A percentile compares a stretch with the other conserved stretches of the same genome.
Evolutionary conservation across 1,140 invertebrate genomes (phyloP).

Genomic region (Pachypsylla venusta): DNA sequence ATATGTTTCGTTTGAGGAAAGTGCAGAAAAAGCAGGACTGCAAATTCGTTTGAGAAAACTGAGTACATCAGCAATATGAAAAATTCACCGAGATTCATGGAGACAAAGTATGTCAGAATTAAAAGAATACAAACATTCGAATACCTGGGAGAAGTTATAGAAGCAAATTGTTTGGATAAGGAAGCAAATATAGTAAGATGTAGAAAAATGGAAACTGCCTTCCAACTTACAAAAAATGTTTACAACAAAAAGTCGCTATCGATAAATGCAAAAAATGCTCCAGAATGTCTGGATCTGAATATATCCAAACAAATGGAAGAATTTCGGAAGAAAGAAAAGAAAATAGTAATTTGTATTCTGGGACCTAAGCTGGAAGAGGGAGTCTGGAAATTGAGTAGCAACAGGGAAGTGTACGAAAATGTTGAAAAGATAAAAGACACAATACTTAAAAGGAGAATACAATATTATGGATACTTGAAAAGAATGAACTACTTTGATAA

Average conservation of each 20-base stretch:
- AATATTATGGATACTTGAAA: conserved; percentile 9
- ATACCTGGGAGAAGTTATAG: background rate
- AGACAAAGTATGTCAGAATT: conserved; percentile 3
- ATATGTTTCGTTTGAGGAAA: too few relatives aligned
- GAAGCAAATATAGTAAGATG: background rate
- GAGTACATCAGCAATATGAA: background rate
- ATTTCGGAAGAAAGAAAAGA: conserved; percentile 8
- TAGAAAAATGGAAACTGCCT: background rate
- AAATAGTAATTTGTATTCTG: conserved; percentile 13
- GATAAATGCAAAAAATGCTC: conserved; percentile 2
- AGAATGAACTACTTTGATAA: conserved; percentile 10
- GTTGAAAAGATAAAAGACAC: conserved; percentile 12
- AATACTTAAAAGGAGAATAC: conserved; percentile 14
- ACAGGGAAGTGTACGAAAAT: conserved; percentile 5
- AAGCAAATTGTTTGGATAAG: background rate
- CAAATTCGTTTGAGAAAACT: conserved; percentile 10
- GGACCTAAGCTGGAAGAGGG: conserved; percentile 9
- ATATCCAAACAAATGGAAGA: conserved; percentile 3
- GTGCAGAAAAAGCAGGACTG: background rate
- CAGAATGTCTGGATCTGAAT: conserved; percentile 12
- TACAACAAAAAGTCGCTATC: conserved; percentile 12
- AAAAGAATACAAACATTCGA: too few relatives aligned
- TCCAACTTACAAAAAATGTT: background rate
- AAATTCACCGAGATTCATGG: background rate
- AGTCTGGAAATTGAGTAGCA: conserved; percentile 8